Percentiles rank a stretch among this genome's conserved stretches.
These are phyloP conservation scores for Chironomus striatipennis DNA, from an alignment of 1,140 invertebrate genomes.

Conservation along the genomic window DNA sequence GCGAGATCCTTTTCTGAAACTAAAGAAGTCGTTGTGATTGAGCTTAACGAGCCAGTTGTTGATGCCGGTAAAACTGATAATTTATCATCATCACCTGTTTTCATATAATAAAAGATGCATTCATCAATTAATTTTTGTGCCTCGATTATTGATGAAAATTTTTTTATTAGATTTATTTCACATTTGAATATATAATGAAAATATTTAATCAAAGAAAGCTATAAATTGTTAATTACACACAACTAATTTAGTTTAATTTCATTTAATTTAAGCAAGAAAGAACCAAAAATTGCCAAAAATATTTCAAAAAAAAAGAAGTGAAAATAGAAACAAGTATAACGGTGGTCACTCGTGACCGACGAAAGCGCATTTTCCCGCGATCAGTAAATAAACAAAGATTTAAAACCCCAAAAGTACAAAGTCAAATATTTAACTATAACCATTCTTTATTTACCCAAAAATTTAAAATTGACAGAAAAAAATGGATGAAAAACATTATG, in stretches of 20 bases:
- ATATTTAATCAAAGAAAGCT: neutral
- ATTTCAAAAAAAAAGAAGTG: too few species aligned
- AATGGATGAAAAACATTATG: too few species aligned
- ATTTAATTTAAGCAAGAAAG: neutral
- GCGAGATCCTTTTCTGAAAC: slow-evolving; percentile 40
- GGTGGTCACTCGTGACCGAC: too few species aligned
- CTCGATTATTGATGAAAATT: neutral
- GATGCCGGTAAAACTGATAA: slow-evolving; percentile 40
- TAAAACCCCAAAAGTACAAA: too few species aligned
- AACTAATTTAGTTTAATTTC: neutral
- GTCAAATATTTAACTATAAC: too few species aligned
- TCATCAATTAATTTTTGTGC: neutral
- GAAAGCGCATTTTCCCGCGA: too few species aligned
- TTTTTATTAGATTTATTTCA: neutral
- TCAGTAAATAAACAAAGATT: too few species aligned
- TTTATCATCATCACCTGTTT: slow-evolving; percentile 38
- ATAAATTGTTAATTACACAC: neutral
- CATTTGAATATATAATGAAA: neutral
- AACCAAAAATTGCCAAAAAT: too few species aligned
- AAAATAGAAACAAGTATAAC: too few species aligned
- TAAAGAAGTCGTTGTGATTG: slow-evolving; percentile 42
- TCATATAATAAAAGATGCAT: neutral
- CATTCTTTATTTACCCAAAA: too few species aligned
- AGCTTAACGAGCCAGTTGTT: slow-evolving; percentile 41
- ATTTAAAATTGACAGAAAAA: too few species aligned